Evolutionary conservation across 2,113 vertebrate genomes (phyloP), one percentile per base, ranked within the genome.

Genomic region (Cephalopholis sonnerati): DNA sequence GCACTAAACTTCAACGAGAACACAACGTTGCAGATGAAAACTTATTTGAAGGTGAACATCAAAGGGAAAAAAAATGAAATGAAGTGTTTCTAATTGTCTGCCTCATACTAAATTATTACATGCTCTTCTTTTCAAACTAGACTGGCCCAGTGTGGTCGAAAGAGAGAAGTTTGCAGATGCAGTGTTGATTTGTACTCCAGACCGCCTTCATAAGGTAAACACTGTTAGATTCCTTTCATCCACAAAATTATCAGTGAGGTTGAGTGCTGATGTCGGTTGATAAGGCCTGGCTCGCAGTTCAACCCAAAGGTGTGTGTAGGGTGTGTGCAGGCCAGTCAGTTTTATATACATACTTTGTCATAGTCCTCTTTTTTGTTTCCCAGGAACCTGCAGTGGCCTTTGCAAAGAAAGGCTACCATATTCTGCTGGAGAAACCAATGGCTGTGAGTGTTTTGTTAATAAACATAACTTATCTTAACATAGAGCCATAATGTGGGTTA

Each of bases 341-440:
- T n/a, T n/a, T n/a, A n/a, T n/a, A n/a, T n/a, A n/a, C n/a, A n/a
- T n/a, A n/a, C n/a, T n/a, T 66, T 66, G 48, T 27, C 32, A 36
- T 65, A 44, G n/a, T 50, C 2, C 0, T 50, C 20, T 20, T 68
- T 83, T 82, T 46, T 89, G 54, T 82, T 86, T 5, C 24, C 0
- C 77, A 97, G 96, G 96, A 95, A 2, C 96, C 96, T 50, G 95
- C 96, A 0, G 93, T 97, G 79, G 95, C 95, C n/a, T 96, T 97
- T 87, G 96, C 96, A 10, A 93, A 90, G 65, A 96, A 93, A 66
- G 95, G 96, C 24, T 97, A 97, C 79, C 95, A 97, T 80, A 84
- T 97, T 67, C 87, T 97, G 22, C 82, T 97, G 93, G 96, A 97
- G 83, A 97, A 97, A 84, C 96, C 96, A 63, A 96, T 97, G 96